Conservation (phyloP, 2,888 invertebrate genomes). For the Cyaniris semiargus region DNA sequence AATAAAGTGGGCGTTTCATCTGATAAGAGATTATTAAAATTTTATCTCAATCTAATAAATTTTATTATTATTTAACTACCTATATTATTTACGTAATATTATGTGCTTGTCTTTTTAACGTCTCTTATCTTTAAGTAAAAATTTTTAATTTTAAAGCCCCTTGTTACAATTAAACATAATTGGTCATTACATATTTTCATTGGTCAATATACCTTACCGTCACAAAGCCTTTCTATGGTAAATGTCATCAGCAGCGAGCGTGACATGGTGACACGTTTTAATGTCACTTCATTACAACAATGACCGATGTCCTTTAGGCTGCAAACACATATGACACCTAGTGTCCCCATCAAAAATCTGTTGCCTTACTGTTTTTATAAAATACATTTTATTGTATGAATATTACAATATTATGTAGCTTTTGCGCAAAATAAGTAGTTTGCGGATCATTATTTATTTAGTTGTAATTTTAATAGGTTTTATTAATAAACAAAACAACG, state of each 20-base stretch:
- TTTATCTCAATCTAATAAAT: not conserved
- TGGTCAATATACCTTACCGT: not conserved
- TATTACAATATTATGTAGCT: not conserved
- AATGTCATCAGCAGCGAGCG: not conserved
- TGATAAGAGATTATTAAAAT: not conserved
- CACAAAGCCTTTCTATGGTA: not conserved
- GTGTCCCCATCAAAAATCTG: not conserved
- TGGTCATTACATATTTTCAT: not conserved
- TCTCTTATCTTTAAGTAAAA: no score
- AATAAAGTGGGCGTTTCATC: not conserved
- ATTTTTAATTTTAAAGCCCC: no score
- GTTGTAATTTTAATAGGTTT: not conserved
- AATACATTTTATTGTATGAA: no score
- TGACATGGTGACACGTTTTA: not conserved
- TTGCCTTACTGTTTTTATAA: not conserved
- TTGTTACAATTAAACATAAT: not conserved
- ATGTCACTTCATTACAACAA: slow-evolving; percentile 1
- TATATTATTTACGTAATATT: no score
- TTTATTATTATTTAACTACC: not conserved
- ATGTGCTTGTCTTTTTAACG: no score
- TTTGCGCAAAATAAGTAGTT: not conserved
- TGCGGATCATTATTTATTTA: not conserved
- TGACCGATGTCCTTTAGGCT: not conserved
- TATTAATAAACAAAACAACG: not conserved
- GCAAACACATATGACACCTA: not conserved